Evolutionary conservation across 2,888 invertebrate genomes (phyloP), one percentile per base, ranked within the genome.

Genomic region (Endomychus coccineus): DNA sequence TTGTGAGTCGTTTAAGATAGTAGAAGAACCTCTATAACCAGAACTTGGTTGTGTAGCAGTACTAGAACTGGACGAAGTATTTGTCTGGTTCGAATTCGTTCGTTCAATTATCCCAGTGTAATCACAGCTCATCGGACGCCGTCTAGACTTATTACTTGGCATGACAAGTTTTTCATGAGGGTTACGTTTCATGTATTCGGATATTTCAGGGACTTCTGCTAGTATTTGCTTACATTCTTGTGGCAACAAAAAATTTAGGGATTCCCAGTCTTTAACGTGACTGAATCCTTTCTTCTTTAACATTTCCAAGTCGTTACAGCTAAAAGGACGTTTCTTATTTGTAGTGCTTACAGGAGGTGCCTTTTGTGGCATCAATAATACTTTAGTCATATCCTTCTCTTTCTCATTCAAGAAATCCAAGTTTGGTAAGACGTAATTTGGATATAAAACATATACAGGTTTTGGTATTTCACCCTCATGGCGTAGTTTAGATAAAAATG

Each of bases 181-280:
- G 1, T 23, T 29, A 13, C 22, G 21, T 54, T 76, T 78, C 22
- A 78, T 66, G 50, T 79, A 75, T 51, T 73, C 74, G 45, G 77
- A 73, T 28, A 86, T 69, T 67, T 88, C 86, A 4, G 88, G 88
- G 54, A 88, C 76, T 61, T 87, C 85, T 10, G 80, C 75, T 31
- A 91, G 62, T 45, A 89, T 73, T 56, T 82, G 80, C 45, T 78
- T 77, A 60, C 85, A 89, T 62, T 95, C 90, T 46, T 74, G 70
- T 3, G 95, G 95, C 44, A 95, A 67, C 30, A 95, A 71, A 48
- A 92, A 83, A 52, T 86, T 88, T 33, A 95, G 69, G 0, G 91
- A 92, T 54, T 90, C 88, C 94, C 94, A 95, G 64, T 95, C 95
- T 59, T 81, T 78, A 5, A 95, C 82, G 59, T 92, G 91, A 24